Base-by-base conservation (phyloP, 1,140 invertebrate genomes). In the Sarcophaga bullata region DNA sequence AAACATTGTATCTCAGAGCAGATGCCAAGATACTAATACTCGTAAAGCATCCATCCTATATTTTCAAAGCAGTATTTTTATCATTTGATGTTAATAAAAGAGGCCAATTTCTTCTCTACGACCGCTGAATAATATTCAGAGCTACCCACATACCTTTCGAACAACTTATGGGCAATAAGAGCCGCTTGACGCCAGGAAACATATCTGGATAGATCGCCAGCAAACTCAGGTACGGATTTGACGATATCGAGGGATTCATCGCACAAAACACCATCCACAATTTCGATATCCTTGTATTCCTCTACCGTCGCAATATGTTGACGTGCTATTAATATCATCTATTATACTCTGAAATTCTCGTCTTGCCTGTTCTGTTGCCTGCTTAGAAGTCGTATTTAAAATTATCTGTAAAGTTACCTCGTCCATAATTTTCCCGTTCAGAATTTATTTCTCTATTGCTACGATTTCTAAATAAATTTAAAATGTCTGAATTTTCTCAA, bases 71-170 rank as follows among this genome's bases (percentile, higher is more conserved):
- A 19, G 82, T 1, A n/a, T 48, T 37, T 11, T 17, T 72, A 37
- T 84, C 82, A 49, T 85, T 82, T 8, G 84, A 83, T 82, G 37
- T 85, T 86, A 49, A 84, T 73, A 46, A 76, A 84, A 3, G 84
- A 85, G 8, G 85, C 47, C 19, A 86, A 75, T 86, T 86, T 76
- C 85, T 87, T 78, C 84, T 78, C 6, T 85, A 76, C 84, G 17
- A 84, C n/a, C 8, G 84, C 83, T 50, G 86, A 84, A n/a, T n/a
- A n/a, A 17, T 84, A 73, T 58, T 73, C 84, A 48, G 82, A 85
- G 50, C 83, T 86, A 2, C 84, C 84, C 5, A 83, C 80, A 62
- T 83, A 85, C n/a, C 47, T 73, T 75, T 84, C 62, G 62, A 80
- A 86, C 48, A 86, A 50, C 81, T 85, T 84, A 76, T 84, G 85